Base-by-base conservation (phyloP, 1,140 invertebrate species). In the Olivierus martensii region DNA sequence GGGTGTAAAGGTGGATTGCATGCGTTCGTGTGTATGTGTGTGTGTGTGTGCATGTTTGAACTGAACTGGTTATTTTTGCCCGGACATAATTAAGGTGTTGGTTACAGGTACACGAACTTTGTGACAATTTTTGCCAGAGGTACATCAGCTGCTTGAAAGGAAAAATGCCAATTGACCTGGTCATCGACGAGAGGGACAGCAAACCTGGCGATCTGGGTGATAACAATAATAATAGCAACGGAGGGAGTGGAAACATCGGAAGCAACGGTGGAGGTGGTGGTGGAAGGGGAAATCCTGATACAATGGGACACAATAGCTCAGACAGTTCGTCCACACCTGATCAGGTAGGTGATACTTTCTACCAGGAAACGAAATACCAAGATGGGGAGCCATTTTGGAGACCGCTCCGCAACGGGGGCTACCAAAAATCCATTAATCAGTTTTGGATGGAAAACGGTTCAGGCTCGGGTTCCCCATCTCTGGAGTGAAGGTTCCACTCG, bases 121-220 rank as follows among this genome's bases (percentile, higher is more conserved):
- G 77, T 65, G 77, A 78, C 65, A 78, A 78, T 64, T 78, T 78
- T 65, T 79, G 77, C 62, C 70, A 75, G 57, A 68, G 75, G 43
- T 78, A 78, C 64, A 79, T 78, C 44, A 75, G 72, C 59, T 77
- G 75, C 63, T 64, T 78, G 51, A 79, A 78, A 64, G 74, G 75
- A 28, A 78, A 78, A 65, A 77, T 79, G 74, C 77, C 76, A 38
- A 76, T 78, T 56, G 77, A 78, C 58, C 63, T 79, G 52, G 74
- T 77, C 41, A 74, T 75, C 45, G 76, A 77, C 49, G 77, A 78
- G 48, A 59, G 74, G 14, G 73, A 77, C 47, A 67, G 65, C 9
- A 66, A 63, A 42, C 61, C 66, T 12, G 61, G 55, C 15, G 60
- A 58, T 39, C 38, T 62, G 46, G 62, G 55, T 5, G 60, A 61